Percentiles rank a stretch among this genome's conserved stretches.
These are phyloP conservation scores for Gasteruption jaculator DNA, from an alignment of 2,888 invertebrate species.

Conservation along the genomic window DNA sequence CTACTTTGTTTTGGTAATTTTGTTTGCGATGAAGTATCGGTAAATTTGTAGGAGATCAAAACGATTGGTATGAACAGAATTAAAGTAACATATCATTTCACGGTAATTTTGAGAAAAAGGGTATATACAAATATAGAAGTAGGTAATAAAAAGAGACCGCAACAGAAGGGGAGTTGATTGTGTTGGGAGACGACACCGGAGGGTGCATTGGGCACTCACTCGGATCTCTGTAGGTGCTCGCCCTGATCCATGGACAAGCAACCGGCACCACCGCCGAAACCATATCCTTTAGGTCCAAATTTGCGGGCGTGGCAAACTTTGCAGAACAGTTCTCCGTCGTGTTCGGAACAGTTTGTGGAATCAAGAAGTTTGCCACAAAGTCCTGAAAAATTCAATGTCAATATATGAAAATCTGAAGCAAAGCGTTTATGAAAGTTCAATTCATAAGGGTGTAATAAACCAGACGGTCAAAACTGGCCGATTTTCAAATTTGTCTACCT, in stretches of 20 bases:
- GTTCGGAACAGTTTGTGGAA: slow-evolving; percentile 97
- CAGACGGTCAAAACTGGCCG: no score
- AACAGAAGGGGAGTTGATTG: slow-evolving; percentile 22
- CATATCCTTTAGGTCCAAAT: slow-evolving; percentile 97
- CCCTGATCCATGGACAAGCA: slow-evolving; percentile 95
- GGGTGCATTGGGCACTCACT: slow-evolving; percentile 62
- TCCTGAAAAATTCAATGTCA: no score
- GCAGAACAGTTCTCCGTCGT: slow-evolving; percentile 95
- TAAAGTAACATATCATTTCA: background rate
- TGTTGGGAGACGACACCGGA: background rate
- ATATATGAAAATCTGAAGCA: no score
- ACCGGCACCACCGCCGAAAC: slow-evolving; percentile 97
- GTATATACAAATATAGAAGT: slow-evolving; percentile 22
- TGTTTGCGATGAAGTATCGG: slow-evolving; percentile 13
- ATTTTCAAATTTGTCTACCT: no score
- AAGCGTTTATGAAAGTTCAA: no score
- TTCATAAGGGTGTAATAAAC: no score
- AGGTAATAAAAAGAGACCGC: background rate
- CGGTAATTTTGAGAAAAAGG: slow-evolving; percentile 10
- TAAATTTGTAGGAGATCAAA: slow-evolving; percentile 10
- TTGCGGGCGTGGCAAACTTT: slow-evolving; percentile 96
- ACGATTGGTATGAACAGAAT: slow-evolving; percentile 10
- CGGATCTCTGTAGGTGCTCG: slow-evolving; percentile 72
- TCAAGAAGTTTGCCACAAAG: slow-evolving; percentile 97
- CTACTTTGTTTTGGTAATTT: no score